phyloP scores from a whole-genome alignment of 2,888 invertebrate species.

The Thumatha senex region DNA sequence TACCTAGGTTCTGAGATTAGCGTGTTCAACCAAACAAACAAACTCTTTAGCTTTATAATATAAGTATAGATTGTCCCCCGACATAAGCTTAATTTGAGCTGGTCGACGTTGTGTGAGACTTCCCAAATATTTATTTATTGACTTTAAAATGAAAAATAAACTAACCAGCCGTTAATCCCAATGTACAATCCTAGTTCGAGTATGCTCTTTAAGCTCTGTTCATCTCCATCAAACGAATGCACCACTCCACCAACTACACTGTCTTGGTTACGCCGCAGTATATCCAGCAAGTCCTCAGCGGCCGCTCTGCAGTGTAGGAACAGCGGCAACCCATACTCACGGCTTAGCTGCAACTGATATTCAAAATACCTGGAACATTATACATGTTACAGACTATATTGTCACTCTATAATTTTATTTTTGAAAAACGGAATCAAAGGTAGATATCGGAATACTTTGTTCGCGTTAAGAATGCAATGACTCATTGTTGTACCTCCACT shows the following conservation, averaged over 20 bases:
- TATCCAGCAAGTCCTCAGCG: slow-evolving; percentile 89
- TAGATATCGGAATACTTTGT: too few relatives aligned
- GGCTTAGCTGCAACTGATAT: slow-evolving; percentile 90
- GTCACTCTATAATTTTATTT: too few relatives aligned
- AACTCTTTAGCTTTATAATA: too few relatives aligned
- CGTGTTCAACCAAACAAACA: too few relatives aligned
- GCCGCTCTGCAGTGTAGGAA: slow-evolving; percentile 97
- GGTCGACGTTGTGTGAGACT: too few relatives aligned
- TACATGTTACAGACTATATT: neutral
- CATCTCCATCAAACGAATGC: slow-evolving; percentile 96
- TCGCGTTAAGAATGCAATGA: too few relatives aligned
- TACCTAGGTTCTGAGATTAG: too few relatives aligned
- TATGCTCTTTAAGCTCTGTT: slow-evolving; percentile 89
- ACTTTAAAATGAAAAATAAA: slow-evolving; percentile 5
- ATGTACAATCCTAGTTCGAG: slow-evolving; percentile 92
- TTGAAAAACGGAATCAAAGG: too few relatives aligned
- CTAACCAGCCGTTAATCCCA: slow-evolving; percentile 97
- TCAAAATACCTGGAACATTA: slow-evolving; percentile 90
- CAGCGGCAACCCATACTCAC: slow-evolving; percentile 90
- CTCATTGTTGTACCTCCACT: too few relatives aligned
- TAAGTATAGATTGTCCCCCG: too few relatives aligned
- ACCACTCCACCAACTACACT: slow-evolving; percentile 90
- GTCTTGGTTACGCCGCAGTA: slow-evolving; percentile 85
- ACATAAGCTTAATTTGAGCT: too few relatives aligned
- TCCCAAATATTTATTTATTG: too few relatives aligned